Evolutionary conservation across 1,140 invertebrate genomes (phyloP), one percentile per base, ranked within the genome.

Genomic region (Calliopsis andreniformis): DNA sequence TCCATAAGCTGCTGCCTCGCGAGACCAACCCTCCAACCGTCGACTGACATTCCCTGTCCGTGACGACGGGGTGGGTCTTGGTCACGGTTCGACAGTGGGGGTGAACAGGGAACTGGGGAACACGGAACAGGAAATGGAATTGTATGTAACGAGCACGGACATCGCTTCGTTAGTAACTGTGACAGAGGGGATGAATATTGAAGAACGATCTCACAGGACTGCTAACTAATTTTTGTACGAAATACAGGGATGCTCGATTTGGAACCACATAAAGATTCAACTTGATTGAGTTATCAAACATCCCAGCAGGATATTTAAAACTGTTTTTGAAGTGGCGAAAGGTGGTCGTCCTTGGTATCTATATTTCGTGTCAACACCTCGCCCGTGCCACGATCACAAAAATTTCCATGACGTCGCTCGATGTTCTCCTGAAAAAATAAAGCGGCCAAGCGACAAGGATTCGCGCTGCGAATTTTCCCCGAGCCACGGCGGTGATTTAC

Each of bases 41-140:
- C 66, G 71, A 49, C 76, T 82, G 71, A 85, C 68, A 69, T 82
- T 84, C 67, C 72, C 68, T 32, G 23, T 0, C 77, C 51, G 45
- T 67, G 39, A 51, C 51, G 59, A 73, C n/a, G 77, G 56, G 70
- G 70, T 68, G 76, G 25, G 47, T 23, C 43, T 39, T 67, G 25
- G 66, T 71, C 71, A 67, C 42, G 62, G 67, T 49, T 64, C 23
- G 55, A 68, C 59, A 30, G 32, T 69, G 56, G 59, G 69, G 69
- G 32, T 23, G 58, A 63, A 68, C 25, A 62, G 62, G 66, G 66
- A 63, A n/a, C 30, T 23, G 18, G 51, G 39, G 30, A 53, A 73
- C 66, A 47, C 28, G n/a, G 49, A 62, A 53, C 47, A 39, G 64
- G 49, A 77, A 67, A 70, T 43, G 73, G 73, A 20, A 55, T 23